These are phyloP conservation scores for Heliconius hortense DNA, from an alignment of 2,888 invertebrate genomes.

Conservation along the genomic window DNA sequence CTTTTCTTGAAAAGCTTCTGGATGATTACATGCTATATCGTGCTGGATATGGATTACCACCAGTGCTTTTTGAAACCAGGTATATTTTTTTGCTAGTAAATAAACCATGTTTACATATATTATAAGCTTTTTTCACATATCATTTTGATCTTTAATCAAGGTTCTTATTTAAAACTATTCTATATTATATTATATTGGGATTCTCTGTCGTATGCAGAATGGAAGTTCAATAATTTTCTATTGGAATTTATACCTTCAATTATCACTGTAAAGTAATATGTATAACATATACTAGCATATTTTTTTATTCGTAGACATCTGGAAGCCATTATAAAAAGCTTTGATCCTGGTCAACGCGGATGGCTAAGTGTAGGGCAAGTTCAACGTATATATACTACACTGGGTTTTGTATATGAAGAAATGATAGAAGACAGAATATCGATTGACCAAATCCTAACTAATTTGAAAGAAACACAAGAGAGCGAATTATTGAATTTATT, in stretches of 20 bases:
- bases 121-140: neutral
- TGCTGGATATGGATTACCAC: constrained; percentile 63
- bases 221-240: neutral
- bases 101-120: no score
- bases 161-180: constrained; percentile 1
- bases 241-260: no score
- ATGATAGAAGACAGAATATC: constrained; percentile 53
- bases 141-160: neutral
- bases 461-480: constrained; percentile 58
- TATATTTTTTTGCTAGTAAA: constrained; percentile 41
- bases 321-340: constrained; percentile 68
- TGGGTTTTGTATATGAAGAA: constrained; percentile 58
- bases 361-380: constrained; percentile 70
- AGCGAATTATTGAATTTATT: constrained; percentile 56
- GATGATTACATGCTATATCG: constrained; percentile 72
- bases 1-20: constrained; percentile 59
- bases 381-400: constrained; percentile 58
- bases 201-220: neutral
- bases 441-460: constrained; percentile 51
- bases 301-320: constrained; percentile 55
- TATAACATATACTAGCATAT: neutral
- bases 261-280: neutral
- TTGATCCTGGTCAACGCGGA: constrained; percentile 71
- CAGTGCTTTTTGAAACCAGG: constrained; percentile 68
- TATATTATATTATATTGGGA: no score